Base-by-base conservation (phyloP, 2,888 invertebrate species). In the Chloroclystis v-ata region DNA sequence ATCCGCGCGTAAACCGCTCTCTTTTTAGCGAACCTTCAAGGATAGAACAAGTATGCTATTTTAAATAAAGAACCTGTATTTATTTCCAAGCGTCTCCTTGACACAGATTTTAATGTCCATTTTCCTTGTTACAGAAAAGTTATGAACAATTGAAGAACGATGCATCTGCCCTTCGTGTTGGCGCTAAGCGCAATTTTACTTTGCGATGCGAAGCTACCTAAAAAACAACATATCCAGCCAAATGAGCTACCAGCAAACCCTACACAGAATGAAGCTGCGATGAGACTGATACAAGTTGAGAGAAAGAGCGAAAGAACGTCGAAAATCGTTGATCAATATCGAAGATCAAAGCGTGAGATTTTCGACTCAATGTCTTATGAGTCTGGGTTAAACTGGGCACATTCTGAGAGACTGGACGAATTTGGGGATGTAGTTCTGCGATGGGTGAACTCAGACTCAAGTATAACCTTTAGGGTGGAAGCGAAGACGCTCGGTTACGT, bases 401-500 rank as follows among this genome's bases (percentile, higher is more conserved):
- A 92, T 67, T 88, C 89, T 57, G 75, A 91, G 74, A 72, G 87
- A 70, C 59, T 90, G 66, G 72, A 90, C 71, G 85, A 82, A 20
- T 89, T 84, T 54, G 90, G 90, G 4, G 90, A 87, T 51, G 77
- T 85, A 7, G 70, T 87, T 2, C 60, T 94, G 53, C 88, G 94
- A 67, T 94, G 94, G 94, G 93, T 93, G 66, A 90, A 92, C 71
- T 89, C 90, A 4, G 93, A 94, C 66, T 91, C 92, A 72, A 93
- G 94, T 78, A 92, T 95, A 69, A 94, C 93, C 62, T 95, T 96
- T 77, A 92, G 95, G 76, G 89, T 95, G 72, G 94, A 94, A 82
- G 95, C 94, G 72, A 91, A 90, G 81, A 95, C 95, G 52, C 90
- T 90, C 66, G 97, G 97, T 60, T 97, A 95, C 79, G 92, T 97